A percentile compares a stretch with the other conserved stretches of the same genome.
phyloP scores from a whole-genome alignment of 2,888 invertebrate species.

The Neoitamus cyanurus region DNA sequence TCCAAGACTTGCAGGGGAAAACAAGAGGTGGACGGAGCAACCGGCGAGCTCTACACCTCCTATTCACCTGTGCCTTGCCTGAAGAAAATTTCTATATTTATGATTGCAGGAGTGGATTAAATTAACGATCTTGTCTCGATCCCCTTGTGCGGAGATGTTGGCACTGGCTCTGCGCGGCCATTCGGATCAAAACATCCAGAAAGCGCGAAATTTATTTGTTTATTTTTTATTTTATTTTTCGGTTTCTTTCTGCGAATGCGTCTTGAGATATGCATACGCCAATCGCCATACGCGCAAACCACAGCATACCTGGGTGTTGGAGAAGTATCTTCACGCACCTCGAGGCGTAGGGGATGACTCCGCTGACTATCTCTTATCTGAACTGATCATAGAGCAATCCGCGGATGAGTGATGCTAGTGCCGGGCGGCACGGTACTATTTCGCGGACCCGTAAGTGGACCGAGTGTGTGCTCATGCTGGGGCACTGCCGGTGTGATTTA shows the following conservation, averaged over 20 bases:
- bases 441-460: neutral
- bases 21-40: neutral
- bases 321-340: constrained; percentile 1
- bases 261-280: constrained; percentile 3
- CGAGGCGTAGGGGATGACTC: constrained; percentile 3
- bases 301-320: neutral
- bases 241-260: neutral
- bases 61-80: constrained; percentile 37
- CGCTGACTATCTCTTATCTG: constrained; percentile 18
- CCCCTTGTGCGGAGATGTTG: constrained; percentile 20
- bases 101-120: constrained; percentile 44
- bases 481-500: constrained; percentile 10
- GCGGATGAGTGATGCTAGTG: constrained; percentile 22
- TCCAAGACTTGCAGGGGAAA: neutral
- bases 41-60: neutral
- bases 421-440: neutral
- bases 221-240: neutral
- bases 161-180: constrained; percentile 25
- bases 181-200: constrained; percentile 27
- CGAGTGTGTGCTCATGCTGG: neutral
- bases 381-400: constrained; percentile 5
- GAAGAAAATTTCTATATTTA: constrained; percentile 44
- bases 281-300: neutral
- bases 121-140: constrained; percentile 46
- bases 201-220: constrained; percentile 24